Conservation (phyloP, 35 echinoderm and acorn worm species). For the Patiria miniata region DNA sequence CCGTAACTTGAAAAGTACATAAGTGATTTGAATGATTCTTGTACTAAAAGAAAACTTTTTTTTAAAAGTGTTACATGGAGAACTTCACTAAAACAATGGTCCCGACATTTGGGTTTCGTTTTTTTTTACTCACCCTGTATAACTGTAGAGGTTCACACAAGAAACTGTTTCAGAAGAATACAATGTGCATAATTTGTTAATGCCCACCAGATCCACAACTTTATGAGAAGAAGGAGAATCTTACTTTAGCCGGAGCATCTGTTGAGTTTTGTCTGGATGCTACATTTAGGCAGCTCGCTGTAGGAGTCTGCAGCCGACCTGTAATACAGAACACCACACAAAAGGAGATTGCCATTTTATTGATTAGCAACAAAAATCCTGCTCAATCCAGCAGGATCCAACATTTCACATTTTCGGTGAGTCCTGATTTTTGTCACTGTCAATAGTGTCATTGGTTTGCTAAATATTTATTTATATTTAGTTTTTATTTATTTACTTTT, state of each 20-base stretch:
- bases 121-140: too few species aligned
- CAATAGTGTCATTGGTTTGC: neutral
- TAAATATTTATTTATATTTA: too few species aligned
- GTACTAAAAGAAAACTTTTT: too few species aligned
- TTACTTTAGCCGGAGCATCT: slow-evolving; percentile 5
- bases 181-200: too few species aligned
- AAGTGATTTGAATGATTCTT: too few species aligned
- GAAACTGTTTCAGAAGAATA: neutral
- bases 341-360: neutral
- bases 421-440: neutral
- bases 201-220: too few species aligned
- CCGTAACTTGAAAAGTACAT: too few species aligned
- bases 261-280: neutral
- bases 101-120: too few species aligned
- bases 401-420: neutral
- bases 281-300: neutral
- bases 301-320: neutral
- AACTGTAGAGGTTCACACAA: neutral
- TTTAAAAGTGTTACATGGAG: too few species aligned
- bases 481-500: too few species aligned
- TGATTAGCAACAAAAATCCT: neutral
- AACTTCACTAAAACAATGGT: too few species aligned
- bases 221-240: too few species aligned
- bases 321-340: neutral
- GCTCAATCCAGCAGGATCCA: neutral